Conservation (phyloP, 2,888 invertebrate genomes). For the Liposcelis brunnea region DNA sequence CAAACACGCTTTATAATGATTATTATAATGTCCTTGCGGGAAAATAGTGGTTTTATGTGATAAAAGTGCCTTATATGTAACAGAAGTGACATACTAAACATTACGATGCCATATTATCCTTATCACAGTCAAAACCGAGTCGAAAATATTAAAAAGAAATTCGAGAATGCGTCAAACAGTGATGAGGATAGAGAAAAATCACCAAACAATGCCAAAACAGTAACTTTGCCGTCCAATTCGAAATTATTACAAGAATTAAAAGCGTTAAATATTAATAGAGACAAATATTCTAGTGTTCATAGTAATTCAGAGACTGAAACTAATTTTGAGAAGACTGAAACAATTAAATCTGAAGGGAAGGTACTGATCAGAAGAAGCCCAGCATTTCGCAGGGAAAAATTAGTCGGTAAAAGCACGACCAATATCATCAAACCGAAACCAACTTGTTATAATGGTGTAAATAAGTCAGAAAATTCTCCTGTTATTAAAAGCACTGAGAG, state of each 20-base stretch:
- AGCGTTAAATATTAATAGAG: not conserved
- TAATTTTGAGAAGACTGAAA: slow-evolving; percentile 22
- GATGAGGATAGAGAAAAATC: not conserved
- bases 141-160: slow-evolving; percentile 19
- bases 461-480: not conserved
- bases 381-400: slow-evolving; percentile 34
- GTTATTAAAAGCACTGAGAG: not conserved
- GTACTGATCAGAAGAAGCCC: slow-evolving; percentile 34
- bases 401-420: slow-evolving; percentile 21
- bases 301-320: not conserved
- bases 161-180: slow-evolving; percentile 14
- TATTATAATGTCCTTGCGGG: too few relatives aligned
- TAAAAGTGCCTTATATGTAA: too few relatives aligned
- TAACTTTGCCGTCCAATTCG: not conserved
- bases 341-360: slow-evolving; percentile 22
- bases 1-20: too few relatives aligned
- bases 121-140: slow-evolving; percentile 28
- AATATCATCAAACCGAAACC: slow-evolving; percentile 15
- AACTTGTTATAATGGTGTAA: not conserved
- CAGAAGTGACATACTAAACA: not conserved
- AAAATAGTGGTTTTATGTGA: too few relatives aligned
- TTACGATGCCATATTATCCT: not conserved
- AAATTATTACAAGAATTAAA: slow-evolving; percentile 1
- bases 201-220: too few relatives aligned
- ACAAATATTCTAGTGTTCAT: not conserved